phyloP scores from a whole-genome alignment of 2,888 invertebrate genomes.

The Ganaspis brasiliensis region DNA sequence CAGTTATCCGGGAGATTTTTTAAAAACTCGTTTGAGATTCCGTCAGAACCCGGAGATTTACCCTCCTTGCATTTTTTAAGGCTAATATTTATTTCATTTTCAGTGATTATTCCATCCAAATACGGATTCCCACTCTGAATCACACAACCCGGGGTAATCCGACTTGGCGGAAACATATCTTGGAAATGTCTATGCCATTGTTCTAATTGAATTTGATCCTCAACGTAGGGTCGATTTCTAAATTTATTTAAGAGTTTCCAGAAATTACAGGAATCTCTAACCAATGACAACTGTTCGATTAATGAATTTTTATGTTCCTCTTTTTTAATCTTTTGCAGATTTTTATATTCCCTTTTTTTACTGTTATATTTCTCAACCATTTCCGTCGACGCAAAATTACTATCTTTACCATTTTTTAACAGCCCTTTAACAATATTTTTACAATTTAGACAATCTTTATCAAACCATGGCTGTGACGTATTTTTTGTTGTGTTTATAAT shows the following conservation, averaged over 20 bases:
- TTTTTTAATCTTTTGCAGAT: background rate
- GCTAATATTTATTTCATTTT: background rate
- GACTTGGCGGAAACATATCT: background rate
- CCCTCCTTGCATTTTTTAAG: too few relatives aligned
- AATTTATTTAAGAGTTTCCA: background rate
- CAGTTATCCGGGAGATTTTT: conserved; percentile 43
- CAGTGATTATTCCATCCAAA: background rate
- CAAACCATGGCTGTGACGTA: too few relatives aligned
- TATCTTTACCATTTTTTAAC: background rate
- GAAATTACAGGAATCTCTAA: background rate
- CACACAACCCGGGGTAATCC: background rate
- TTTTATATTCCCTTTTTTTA: background rate
- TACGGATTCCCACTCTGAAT: background rate
- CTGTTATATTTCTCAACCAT: background rate
- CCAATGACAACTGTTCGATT: background rate
- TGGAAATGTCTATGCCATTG: background rate
- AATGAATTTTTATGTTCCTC: background rate
- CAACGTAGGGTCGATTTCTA: background rate
- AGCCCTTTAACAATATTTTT: background rate
- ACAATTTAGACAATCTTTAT: too few relatives aligned
- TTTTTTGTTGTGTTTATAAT: too few relatives aligned
- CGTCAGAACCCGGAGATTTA: conserved; percentile 6
- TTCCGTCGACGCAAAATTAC: background rate
- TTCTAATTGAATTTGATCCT: background rate
- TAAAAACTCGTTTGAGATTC: conserved; percentile 41